Base-by-base conservation (phyloP, 2,797 vertebrate genomes). In the Myiothlypis chrysogaster region DNA sequence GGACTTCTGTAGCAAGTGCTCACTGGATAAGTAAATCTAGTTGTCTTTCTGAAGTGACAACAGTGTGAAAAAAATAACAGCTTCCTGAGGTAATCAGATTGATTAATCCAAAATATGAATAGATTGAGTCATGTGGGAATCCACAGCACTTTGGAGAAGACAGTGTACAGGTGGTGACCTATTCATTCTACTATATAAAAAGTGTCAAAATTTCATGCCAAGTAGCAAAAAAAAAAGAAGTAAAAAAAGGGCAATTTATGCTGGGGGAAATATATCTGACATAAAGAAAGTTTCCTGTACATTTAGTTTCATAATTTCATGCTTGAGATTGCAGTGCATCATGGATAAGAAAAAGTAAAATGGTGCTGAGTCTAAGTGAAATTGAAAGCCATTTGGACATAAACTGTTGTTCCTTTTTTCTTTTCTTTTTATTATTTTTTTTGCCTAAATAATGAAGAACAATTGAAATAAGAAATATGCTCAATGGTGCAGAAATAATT, bases 241-340 rank as follows among this genome's bases (percentile, higher is more conserved):
- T 66, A 83, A 30, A 56, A 35, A 87, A 90, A 91, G 47, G 5
- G 12, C 17, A 89, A 50, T 64, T 87, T 39, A 66, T 83, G 68
- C 30, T 71, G 71, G 8, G 7, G 15, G 1, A 59, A 69, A 73
- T 79, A 71, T 49, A 83, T 56, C 90, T 47, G 71, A 88, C 43
- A 87, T 56, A 80, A 81, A 86, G 47, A 82, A 84, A 75, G n/a
- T 89, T 96, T 95, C 47, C 57, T 95, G 80, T 84, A 96, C 71
- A 83, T 95, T 93, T 94, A 89, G 41, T 44, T 93, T 94, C 46
- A 90, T 94, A 87, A 95, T 96, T 95, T 96, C 93, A 95, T 93
- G 93, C 85, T 93, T 94, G 83, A 95, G 37, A 60, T 94, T 35
- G 16, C 68, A 90, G 66, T 72, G 79, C 37, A 44, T 81, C 63